phyloP scores from a whole-genome alignment of 2,888 invertebrate species.

The Alcis repandata region DNA sequence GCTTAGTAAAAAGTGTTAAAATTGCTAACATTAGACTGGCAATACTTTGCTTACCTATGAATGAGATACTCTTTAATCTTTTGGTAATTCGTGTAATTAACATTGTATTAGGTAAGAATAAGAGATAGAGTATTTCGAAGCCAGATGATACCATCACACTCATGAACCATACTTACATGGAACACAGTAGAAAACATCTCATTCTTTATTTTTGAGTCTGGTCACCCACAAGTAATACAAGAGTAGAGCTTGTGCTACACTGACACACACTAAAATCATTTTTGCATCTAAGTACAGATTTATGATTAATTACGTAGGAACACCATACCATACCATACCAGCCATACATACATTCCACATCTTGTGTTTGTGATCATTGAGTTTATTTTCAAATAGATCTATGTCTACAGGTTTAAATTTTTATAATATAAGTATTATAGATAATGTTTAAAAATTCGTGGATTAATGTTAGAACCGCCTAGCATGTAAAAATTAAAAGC shows the following conservation, averaged over 20 bases:
- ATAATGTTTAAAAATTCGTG: conserved; percentile 8
- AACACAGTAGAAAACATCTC: conserved; percentile 46
- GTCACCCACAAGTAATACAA: conserved; percentile 65
- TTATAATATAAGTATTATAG: neutral
- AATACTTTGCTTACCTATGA: conserved; percentile 51
- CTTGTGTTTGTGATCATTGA: conserved; percentile 38
- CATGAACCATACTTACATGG: conserved; percentile 37
- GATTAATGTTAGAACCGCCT: conserved; percentile 35
- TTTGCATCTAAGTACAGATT: conserved; percentile 58
- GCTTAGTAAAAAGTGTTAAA: conserved; percentile 47
- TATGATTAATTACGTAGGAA: conserved; percentile 31
- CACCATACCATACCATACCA: conserved; percentile 27
- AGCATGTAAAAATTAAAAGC: conserved; percentile 26
- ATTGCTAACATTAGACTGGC: conserved; percentile 36
- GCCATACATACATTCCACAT: conserved; percentile 48
- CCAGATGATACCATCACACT: conserved; percentile 50
- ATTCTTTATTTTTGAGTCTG: conserved; percentile 58
- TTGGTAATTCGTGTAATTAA: conserved; percentile 28
- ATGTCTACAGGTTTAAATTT: conserved; percentile 43
- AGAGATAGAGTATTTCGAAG: conserved; percentile 53
- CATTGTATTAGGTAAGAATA: conserved; percentile 48
- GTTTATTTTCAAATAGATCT: conserved; percentile 40
- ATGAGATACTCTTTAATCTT: conserved; percentile 66
- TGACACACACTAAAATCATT: conserved; percentile 63
- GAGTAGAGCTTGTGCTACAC: conserved; percentile 81